Conservation (phyloP, 2,113 vertebrate genomes). For the Callipepla squamata region DNA sequence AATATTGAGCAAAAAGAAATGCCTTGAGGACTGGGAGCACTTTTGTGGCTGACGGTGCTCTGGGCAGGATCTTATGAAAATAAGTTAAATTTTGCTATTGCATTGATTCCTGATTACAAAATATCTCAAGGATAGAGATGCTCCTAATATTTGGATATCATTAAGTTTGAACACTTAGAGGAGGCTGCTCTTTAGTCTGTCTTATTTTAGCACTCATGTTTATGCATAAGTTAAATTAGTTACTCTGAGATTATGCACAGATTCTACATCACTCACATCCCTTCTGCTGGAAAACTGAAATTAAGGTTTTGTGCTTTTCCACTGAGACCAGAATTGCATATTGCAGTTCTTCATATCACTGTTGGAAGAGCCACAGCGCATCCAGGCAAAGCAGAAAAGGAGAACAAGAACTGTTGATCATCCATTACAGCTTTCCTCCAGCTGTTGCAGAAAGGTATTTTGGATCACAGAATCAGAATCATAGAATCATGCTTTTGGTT, state of each 20-base stretch:
- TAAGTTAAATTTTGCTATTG: background rate
- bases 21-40: background rate
- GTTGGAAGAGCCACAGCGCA: background rate
- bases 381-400: background rate
- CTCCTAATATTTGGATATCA: background rate
- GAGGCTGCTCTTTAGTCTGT: background rate
- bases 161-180: background rate
- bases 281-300: background rate
- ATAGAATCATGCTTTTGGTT: background rate
- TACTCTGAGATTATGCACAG: background rate
- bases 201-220: conserved; percentile 45
- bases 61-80: background rate
- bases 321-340: background rate
- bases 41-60: background rate
- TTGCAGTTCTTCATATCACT: background rate
- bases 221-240: conserved; percentile 40
- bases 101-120: background rate
- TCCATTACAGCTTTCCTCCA: background rate
- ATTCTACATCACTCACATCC: background rate
- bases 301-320: background rate
- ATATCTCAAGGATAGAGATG: background rate
- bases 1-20: background rate
- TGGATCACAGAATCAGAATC: background rate
- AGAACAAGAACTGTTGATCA: background rate
- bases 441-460: conserved; percentile 16